Conservation (phyloP, 30 jellyfish, hydroid and myxozoan species). For the Aurelia sp. region DNA sequence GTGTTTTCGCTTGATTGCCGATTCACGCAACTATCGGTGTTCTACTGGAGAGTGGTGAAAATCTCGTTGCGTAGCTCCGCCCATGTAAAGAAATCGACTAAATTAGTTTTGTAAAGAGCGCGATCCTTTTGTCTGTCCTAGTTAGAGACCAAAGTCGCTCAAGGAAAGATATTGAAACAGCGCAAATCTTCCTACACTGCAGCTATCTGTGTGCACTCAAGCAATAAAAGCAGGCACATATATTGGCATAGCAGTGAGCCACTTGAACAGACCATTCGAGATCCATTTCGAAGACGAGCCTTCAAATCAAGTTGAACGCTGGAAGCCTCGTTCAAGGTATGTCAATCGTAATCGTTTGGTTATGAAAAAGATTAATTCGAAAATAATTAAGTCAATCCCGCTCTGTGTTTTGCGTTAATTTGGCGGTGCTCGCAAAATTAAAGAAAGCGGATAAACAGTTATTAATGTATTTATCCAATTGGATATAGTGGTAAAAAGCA, state of each 20-base stretch:
- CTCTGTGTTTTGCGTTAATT: slow-evolving; percentile 43
- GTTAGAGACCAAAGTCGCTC: slow-evolving; percentile 6
- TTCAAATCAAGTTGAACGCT: no score
- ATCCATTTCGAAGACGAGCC: no score
- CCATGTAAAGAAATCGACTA: slow-evolving; percentile 66
- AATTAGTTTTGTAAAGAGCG: slow-evolving; percentile 42
- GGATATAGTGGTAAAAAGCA: slow-evolving; percentile 1
- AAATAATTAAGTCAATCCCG: slow-evolving; percentile 33
- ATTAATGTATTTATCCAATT: slow-evolving; percentile 6
- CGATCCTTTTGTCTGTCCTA: slow-evolving; percentile 23
- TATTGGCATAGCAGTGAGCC: no score
- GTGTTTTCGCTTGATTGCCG: slow-evolving; percentile 73
- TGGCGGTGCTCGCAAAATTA: slow-evolving; percentile 40
- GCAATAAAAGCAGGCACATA: no score
- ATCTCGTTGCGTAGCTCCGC: slow-evolving; percentile 70
- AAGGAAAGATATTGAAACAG: slow-evolving; percentile 1
- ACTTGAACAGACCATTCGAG: no score
- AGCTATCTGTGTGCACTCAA: no score
- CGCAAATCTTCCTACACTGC: neutral
- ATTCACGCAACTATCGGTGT: slow-evolving; percentile 56
- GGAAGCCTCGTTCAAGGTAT: slow-evolving; percentile 12
- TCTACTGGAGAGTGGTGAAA: slow-evolving; percentile 22
- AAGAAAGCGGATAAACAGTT: slow-evolving; percentile 50
- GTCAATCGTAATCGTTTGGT: slow-evolving; percentile 17
- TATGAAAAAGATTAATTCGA: slow-evolving; percentile 38